Percentiles rank a stretch among this genome's conserved stretches.
These are phyloP conservation scores for Xyliphius kryptos DNA, from an alignment of 2,113 vertebrate species.

Conservation along the genomic window DNA sequence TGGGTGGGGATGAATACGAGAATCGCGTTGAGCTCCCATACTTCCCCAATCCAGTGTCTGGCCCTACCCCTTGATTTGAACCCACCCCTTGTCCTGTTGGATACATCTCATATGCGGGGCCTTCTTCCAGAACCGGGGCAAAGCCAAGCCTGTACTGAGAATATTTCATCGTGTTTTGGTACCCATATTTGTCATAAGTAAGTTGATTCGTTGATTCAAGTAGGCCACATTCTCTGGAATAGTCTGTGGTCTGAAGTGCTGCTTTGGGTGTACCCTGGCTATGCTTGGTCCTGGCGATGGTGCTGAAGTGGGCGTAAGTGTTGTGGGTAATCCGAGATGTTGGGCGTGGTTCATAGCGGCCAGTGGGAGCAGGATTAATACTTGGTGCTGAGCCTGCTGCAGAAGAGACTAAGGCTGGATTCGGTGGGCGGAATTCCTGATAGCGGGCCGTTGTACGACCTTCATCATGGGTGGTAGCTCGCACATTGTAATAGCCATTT, in stretches of 20 bases:
- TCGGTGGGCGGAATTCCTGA: slow-evolving; percentile 73
- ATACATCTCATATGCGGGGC: slow-evolving; percentile 69
- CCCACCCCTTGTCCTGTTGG: slow-evolving; percentile 59
- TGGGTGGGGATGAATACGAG: slow-evolving; percentile 87
- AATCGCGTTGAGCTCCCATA: slow-evolving; percentile 76
- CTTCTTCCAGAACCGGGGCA: slow-evolving; percentile 66
- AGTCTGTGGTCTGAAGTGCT: slow-evolving; percentile 57
- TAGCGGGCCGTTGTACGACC: slow-evolving; percentile 76
- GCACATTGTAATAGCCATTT: slow-evolving; percentile 94
- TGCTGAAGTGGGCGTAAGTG: slow-evolving; percentile 87
- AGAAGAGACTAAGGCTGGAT: slow-evolving; percentile 43
- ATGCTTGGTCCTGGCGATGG: slow-evolving; percentile 63
- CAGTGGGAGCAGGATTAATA: slow-evolving; percentile 48
- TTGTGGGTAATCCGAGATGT: slow-evolving; percentile 82
- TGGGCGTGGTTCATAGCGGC: slow-evolving; percentile 78
- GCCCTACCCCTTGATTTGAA: slow-evolving; percentile 32
- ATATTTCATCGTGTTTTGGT: slow-evolving; percentile 63
- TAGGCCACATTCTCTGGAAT: slow-evolving; percentile 63
- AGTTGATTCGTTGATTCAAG: slow-evolving; percentile 73
- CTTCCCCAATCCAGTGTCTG: slow-evolving; percentile 67
- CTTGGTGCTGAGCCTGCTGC: slow-evolving; percentile 40
- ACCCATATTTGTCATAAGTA: slow-evolving; percentile 81
- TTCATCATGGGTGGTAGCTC: slow-evolving; percentile 81
- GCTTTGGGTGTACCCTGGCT: slow-evolving; percentile 56
- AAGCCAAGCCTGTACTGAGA: slow-evolving; percentile 80